Conservation (phyloP, 2,113 vertebrate genomes). For the Callocephalon fimbriatum region DNA sequence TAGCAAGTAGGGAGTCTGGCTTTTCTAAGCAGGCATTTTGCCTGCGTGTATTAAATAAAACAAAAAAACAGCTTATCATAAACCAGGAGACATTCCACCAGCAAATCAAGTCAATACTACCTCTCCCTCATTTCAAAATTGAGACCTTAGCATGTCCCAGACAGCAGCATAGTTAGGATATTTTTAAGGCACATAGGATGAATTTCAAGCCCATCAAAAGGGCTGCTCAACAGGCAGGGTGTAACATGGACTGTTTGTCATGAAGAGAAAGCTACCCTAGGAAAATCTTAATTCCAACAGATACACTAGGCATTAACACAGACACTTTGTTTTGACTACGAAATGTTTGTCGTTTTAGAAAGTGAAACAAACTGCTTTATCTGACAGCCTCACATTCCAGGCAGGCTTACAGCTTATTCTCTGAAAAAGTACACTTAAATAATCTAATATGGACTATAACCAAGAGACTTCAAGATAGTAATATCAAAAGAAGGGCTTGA, state of each 20-base stretch:
- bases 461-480: neutral
- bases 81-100: neutral
- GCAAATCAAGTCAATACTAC: neutral
- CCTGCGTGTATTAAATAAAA: neutral
- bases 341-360: neutral
- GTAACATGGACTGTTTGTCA: neutral
- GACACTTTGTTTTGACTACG: neutral
- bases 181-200: neutral
- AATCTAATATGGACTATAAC: neutral
- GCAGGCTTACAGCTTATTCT: neutral
- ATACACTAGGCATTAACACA: neutral
- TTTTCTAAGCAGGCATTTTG: neutral
- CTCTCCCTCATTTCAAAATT: neutral
- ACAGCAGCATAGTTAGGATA: neutral
- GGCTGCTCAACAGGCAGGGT: neutral
- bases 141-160: neutral
- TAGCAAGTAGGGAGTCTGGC: neutral
- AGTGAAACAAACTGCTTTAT: neutral
- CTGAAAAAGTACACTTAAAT: neutral
- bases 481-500: neutral
- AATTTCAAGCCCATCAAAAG: neutral
- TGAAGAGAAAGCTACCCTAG: neutral
- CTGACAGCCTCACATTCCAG: neutral
- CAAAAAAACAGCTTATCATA: neutral
- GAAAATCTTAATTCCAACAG: neutral